These are phyloP conservation scores for Gambusia affinis DNA, from an alignment of 2,113 vertebrate genomes.

Conservation along the genomic window DNA sequence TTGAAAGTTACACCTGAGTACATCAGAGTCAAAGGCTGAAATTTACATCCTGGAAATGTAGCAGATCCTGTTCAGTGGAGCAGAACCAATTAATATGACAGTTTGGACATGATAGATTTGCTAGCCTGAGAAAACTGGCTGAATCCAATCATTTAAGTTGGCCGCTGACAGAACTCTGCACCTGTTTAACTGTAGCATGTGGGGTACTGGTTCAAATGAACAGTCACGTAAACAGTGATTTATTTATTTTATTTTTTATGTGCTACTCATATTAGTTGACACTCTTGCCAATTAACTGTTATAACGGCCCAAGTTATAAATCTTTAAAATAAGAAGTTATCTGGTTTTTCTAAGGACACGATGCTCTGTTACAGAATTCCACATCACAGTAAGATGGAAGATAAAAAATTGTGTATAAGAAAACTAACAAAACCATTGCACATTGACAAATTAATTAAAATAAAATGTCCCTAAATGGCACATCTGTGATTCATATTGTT, in stretches of 20 bases:
- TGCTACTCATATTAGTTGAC: not conserved
- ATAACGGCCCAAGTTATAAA: not conserved
- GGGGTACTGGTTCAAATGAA: slow-evolving; percentile 2
- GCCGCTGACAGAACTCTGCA: slow-evolving; percentile 41
- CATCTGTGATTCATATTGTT: not conserved
- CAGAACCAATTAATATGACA: slow-evolving; percentile 82
- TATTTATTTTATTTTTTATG: not conserved
- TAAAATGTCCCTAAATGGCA: slow-evolving; percentile 27
- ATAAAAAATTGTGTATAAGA: slow-evolving; percentile 60
- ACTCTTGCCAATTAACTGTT: slow-evolving; percentile 12
- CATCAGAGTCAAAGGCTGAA: slow-evolving; percentile 68
- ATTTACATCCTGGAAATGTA: slow-evolving; percentile 72
- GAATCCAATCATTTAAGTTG: slow-evolving; percentile 42
- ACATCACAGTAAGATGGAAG: slow-evolving; percentile 48
- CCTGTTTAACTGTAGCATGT: slow-evolving; percentile 8
- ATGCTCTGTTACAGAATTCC: not conserved
- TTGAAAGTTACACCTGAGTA: slow-evolving; percentile 76
- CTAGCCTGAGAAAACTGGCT: slow-evolving; percentile 49
- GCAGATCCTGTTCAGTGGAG: slow-evolving; percentile 75
- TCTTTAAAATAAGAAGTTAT: not conserved
- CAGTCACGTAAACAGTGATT: not conserved
- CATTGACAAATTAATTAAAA: slow-evolving; percentile 46
- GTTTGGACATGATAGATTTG: slow-evolving; percentile 77
- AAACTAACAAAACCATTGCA: slow-evolving; percentile 40
- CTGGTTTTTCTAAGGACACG: not conserved